A percentile compares a stretch with the other conserved stretches of the same genome.
phyloP scores from a whole-genome alignment of 1,140 invertebrate species.

The Ooceraea biroi region DNA sequence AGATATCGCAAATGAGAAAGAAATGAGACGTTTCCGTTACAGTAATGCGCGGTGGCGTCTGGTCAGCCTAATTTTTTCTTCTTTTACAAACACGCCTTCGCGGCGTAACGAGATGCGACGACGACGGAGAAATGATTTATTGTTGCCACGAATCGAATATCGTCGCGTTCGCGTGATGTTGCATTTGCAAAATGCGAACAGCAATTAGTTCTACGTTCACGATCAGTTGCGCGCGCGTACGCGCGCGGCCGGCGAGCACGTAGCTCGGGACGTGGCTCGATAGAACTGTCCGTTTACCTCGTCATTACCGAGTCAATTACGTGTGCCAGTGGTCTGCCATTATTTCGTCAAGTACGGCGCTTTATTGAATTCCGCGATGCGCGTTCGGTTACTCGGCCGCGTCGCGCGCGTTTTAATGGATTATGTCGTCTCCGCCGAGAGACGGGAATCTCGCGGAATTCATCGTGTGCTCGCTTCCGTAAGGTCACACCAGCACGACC shows the following conservation, averaged over 20 bases:
- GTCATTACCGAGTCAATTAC: slow-evolving; percentile 73
- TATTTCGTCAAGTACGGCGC: slow-evolving; percentile 70
- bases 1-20: neutral
- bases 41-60: neutral
- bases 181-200: slow-evolving; percentile 58
- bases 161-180: neutral
- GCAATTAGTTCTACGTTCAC: slow-evolving; percentile 58
- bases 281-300: slow-evolving; percentile 75
- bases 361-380: slow-evolving; percentile 67
- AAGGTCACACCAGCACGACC: slow-evolving; percentile 69
- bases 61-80: neutral
- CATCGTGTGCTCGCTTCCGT: slow-evolving; percentile 54
- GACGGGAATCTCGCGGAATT: slow-evolving; percentile 54
- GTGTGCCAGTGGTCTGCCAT: slow-evolving; percentile 64
- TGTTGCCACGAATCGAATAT: neutral
- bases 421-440: slow-evolving; percentile 68
- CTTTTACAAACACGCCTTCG: neutral
- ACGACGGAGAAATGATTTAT: slow-evolving; percentile 25
- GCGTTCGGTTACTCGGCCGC: slow-evolving; percentile 60
- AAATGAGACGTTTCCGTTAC: neutral
- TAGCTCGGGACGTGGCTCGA: slow-evolving; percentile 58
- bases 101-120: neutral
- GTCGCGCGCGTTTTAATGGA: slow-evolving; percentile 61
- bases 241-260: slow-evolving; percentile 12
- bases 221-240: slow-evolving; percentile 33